Conservation (phyloP, 1,140 invertebrate species). For the Aphelinus certus region DNA sequence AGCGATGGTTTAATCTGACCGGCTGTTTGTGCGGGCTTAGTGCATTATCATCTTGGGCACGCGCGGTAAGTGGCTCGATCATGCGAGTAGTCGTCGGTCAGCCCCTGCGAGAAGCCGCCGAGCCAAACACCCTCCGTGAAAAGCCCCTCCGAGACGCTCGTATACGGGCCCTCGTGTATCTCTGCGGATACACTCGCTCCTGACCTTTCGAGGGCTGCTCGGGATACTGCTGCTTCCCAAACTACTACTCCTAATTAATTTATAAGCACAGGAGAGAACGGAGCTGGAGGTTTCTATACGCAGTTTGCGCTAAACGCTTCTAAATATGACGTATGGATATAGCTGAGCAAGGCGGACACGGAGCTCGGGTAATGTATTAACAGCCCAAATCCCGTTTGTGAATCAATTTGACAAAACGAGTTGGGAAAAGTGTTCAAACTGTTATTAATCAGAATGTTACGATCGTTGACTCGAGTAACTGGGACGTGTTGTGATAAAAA, state of each 20-base stretch:
- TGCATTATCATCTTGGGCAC: slow-evolving; percentile 59
- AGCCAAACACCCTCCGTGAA: slow-evolving; percentile 44
- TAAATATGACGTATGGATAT: too few relatives aligned
- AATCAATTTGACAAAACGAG: too few relatives aligned
- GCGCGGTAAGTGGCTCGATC: slow-evolving; percentile 56
- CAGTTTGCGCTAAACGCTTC: not conserved
- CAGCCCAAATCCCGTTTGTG: too few relatives aligned
- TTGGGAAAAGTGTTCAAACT: too few relatives aligned
- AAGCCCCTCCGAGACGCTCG: slow-evolving; percentile 45
- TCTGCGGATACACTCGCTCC: slow-evolving; percentile 2
- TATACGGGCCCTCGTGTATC: too few relatives aligned
- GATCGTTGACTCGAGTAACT: too few relatives aligned
- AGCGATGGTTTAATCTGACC: too few relatives aligned
- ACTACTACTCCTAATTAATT: slow-evolving; percentile 27
- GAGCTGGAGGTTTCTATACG: too few relatives aligned
- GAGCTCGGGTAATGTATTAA: too few relatives aligned
- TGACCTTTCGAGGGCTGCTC: not conserved
- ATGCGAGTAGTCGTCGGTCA: slow-evolving; percentile 41
- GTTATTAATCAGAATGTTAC: too few relatives aligned
- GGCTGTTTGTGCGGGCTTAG: slow-evolving; percentile 54
- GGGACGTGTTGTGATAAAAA: too few relatives aligned
- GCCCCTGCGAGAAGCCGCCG: slow-evolving; percentile 55
- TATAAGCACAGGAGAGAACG: not conserved
- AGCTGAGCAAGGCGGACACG: too few relatives aligned
- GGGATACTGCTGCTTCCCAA: not conserved